Percentiles rank a stretch among this genome's conserved stretches.
phyloP scores from a whole-genome alignment of 2,888 invertebrate species.

The Empis livida region DNA sequence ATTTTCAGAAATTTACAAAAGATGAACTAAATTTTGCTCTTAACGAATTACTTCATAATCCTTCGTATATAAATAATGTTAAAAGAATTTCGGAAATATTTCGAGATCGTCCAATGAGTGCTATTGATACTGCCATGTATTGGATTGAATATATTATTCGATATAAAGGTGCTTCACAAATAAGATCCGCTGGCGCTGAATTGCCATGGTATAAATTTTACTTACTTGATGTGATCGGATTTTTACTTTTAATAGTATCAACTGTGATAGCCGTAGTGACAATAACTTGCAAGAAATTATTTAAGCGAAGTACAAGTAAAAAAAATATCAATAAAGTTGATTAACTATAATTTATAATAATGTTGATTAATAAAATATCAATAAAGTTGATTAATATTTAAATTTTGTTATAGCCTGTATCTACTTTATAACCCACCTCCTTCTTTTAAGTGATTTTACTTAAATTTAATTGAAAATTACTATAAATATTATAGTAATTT shows the following conservation, averaged over 20 bases:
- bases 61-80: conserved; percentile 27
- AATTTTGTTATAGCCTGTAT: too few species aligned
- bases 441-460: too few species aligned
- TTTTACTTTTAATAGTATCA: conserved; percentile 4
- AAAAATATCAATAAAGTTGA: background rate
- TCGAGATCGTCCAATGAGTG: conserved; percentile 28
- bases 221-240: conserved; percentile 29
- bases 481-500: too few species aligned
- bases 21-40: conserved; percentile 22
- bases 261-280: background rate
- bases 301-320: background rate
- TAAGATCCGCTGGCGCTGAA: conserved; percentile 29
- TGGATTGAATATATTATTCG: conserved; percentile 37
- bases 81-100: conserved; percentile 28
- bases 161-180: conserved; percentile 32
- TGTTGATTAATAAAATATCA: too few species aligned
- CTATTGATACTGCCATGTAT: conserved; percentile 33
- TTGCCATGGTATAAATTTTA: conserved; percentile 33
- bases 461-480: too few species aligned
- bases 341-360: too few species aligned
- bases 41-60: conserved; percentile 30
- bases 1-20: conserved; percentile 27
- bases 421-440: too few species aligned
- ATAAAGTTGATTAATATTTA: too few species aligned
- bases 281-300: background rate